Evolutionary conservation across 2,888 invertebrate genomes (phyloP).

Genomic region (Pyrrhia umbra): DNA sequence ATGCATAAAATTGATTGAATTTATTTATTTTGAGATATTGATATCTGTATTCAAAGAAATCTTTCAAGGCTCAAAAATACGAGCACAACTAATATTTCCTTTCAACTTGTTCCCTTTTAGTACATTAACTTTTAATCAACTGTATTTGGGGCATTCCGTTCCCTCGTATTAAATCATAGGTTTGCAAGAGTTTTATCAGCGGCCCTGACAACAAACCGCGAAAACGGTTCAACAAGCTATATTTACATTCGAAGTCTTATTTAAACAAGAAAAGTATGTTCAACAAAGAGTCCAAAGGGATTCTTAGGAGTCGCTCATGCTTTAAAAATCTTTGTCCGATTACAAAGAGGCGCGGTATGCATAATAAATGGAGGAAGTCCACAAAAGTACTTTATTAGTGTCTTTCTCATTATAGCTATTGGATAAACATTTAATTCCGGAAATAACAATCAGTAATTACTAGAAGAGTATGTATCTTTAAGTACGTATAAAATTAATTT

Average conservation of each 20-base stretch:
- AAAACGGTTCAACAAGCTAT: constrained; percentile 53
- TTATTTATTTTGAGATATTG: constrained; percentile 19
- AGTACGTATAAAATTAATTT: too few relatives aligned
- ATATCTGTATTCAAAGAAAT: constrained; percentile 18
- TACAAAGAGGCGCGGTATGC: constrained; percentile 63
- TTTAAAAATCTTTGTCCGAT: constrained; percentile 69
- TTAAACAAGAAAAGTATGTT: constrained; percentile 69
- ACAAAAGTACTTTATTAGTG: constrained; percentile 36
- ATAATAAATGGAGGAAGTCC: constrained; percentile 63
- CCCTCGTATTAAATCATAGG: constrained; percentile 14
- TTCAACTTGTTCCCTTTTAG: constrained; percentile 20
- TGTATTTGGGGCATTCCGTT: constrained; percentile 21
- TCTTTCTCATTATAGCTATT: constrained; percentile 47
- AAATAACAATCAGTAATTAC: neutral
- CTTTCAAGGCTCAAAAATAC: constrained; percentile 9
- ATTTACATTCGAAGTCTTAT: constrained; percentile 62
- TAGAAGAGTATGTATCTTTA: too few relatives aligned
- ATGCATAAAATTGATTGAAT: too few relatives aligned
- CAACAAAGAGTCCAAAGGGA: constrained; percentile 68
- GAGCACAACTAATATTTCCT: constrained; percentile 23
- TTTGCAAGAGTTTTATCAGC: constrained; percentile 26
- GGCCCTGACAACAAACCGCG: constrained; percentile 36
- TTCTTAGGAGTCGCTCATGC: constrained; percentile 65
- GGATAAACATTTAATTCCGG: constrained; percentile 19
- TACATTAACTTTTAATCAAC: constrained; percentile 54